Base-by-base conservation (phyloP, 2,797 vertebrate genomes). In the Hippoglossus hippoglossus region DNA sequence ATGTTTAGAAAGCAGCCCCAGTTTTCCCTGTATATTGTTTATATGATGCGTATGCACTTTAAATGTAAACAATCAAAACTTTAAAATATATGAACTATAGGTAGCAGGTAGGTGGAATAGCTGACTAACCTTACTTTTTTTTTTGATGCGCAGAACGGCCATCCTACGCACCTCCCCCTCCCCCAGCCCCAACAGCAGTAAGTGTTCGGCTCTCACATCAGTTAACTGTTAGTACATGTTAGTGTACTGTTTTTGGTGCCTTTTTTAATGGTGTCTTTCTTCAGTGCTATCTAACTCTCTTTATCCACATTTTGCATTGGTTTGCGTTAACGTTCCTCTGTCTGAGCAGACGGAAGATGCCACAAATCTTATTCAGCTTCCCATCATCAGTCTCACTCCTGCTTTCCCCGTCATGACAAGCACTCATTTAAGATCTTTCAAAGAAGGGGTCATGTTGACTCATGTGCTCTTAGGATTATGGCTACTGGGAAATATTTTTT, bases 181-280 rank as follows among this genome's bases (percentile, higher is more conserved):
- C 98, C 94, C 97, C 98, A 53, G 96, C 96, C 94, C 98, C 97
- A 58, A 95, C 98, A 88, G 95, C 98, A 93, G 97, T 99, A 97
- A 99, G 98, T 97, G 94, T 83, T 18, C 3, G 3, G 1, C 36
- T 58, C 41, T 53, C 11, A 25, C 3, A 19, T 36, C 73, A 34
- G 21, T 46, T 25, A 58, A 34, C 9, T 4, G 39, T 19, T 25
- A n/a, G 24, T 26, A 13, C 19, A 26, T 15, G 39, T 39, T 26
- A 26, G 6, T 22, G 12, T 28, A n/a, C 22, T 24, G 6, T 49
- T 21, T 57, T 28, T 19, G 13, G 13, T 68, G 59, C 16, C 1
- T 22, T 46, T 65, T 22, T 46, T 65, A 18, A 46, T 7, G n/a
- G n/a, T 18, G 13, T 57, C 28, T 47, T 52, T 55, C 22, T 36